Conservation (phyloP, 2,888 invertebrate species). For the Pandemis heparana region DNA sequence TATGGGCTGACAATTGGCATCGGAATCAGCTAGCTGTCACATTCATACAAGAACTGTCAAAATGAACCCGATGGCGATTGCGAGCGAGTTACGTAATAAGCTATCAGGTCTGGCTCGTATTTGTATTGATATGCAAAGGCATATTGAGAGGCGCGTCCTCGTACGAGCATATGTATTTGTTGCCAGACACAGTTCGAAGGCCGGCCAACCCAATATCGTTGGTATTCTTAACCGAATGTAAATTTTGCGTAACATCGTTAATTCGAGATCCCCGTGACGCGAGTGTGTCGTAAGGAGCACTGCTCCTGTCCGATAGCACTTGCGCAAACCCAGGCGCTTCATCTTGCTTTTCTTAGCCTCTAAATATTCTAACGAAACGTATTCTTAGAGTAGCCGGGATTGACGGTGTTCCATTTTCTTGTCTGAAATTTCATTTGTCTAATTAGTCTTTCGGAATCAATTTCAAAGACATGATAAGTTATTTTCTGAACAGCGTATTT, state of each 20-base stretch:
- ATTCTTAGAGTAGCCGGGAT: background rate
- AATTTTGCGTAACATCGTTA: slow-evolving; percentile 70
- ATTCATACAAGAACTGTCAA: no score
- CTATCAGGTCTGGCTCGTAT: background rate
- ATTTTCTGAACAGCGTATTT: no score
- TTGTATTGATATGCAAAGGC: slow-evolving; percentile 8
- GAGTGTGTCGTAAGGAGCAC: slow-evolving; percentile 60
- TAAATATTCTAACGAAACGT: background rate
- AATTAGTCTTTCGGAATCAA: no score
- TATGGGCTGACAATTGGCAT: no score
- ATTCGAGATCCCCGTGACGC: slow-evolving; percentile 62
- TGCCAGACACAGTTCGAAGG: slow-evolving; percentile 52
- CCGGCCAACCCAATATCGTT: slow-evolving; percentile 55
- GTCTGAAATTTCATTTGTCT: no score
- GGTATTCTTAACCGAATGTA: slow-evolving; percentile 55
- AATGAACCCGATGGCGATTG: no score
- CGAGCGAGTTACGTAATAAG: no score
- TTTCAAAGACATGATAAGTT: no score
- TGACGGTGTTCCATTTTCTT: no score
- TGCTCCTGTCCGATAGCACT: slow-evolving; percentile 71
- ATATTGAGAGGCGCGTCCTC: slow-evolving; percentile 30
- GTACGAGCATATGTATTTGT: slow-evolving; percentile 27
- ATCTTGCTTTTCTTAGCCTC: background rate
- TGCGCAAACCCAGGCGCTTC: slow-evolving; percentile 64
- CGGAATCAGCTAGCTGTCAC: no score